Evolutionary conservation across 2,888 invertebrate genomes (phyloP), one percentile per base, ranked within the genome.

Genomic region (Orchesella flavescens): DNA sequence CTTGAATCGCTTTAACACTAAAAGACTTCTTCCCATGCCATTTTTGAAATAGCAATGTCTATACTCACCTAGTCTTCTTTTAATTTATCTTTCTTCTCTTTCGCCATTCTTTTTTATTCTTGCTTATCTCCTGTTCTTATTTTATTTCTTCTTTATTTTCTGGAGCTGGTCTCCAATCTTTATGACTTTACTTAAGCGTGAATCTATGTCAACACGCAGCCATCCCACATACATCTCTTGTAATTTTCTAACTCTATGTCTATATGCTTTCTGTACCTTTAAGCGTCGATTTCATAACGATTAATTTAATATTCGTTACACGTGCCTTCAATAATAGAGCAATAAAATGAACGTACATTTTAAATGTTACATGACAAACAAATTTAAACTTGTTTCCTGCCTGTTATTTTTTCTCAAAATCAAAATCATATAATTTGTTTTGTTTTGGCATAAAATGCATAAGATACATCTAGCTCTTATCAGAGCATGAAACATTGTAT

Each of bases 131-230:
- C 68, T 44, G 21, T 53, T 55, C 21, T 15, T 12, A 15, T 65
- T 5, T 43, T n/a, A n/a, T 55, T 76, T n/a, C n/a, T n/a, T n/a
- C n/a, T n/a, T 55, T 68, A 7, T 19, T 53, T 34, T 21, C 53
- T 66, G 66, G 66, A 76, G 76, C 76, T 19, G 76, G 76, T 57
- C 76, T 76, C 76, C 76, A 19, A 2, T 24, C 4, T 24, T 15
- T 24, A 34, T 4, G 34, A 34, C 34, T 34, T 34, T 34, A 34
- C 7, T 7, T 4, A 2, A 34, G 34, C 34, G 34, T 34, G 34
- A 34, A 34, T 7, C 34, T 34, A 34, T 34, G 7, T 2, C 7
- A 2, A 34, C 34, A 34, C 34, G 34, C 34, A 34, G 34, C 34
- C 34, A 34, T 34, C n/a, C n/a, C n/a, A n/a, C n/a, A n/a, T 7